These are phyloP conservation scores for Euborellia annulipes DNA, from an alignment of 1,140 invertebrate species.

Conservation along the genomic window DNA sequence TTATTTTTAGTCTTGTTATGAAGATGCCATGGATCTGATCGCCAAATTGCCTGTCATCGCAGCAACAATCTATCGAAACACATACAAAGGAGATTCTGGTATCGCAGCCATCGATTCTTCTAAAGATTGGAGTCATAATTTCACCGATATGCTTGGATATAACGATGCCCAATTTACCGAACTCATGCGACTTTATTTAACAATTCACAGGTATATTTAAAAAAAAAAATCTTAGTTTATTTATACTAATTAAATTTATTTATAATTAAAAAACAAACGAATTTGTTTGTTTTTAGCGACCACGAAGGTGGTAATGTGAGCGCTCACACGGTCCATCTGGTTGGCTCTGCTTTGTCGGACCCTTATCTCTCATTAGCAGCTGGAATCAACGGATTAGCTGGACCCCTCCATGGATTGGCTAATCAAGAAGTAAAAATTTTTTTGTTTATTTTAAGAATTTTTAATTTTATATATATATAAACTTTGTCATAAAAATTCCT, in stretches of 20 bases:
- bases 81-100: conserved; percentile 68
- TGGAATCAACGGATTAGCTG: conserved; percentile 87
- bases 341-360: conserved; percentile 87
- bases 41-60: conserved; percentile 90
- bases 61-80: conserved; percentile 85
- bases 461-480: conserved; percentile 2
- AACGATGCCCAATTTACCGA: conserved; percentile 77
- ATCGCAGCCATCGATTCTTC: conserved; percentile 75
- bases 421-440: conserved; percentile 60
- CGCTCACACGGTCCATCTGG: conserved; percentile 87
- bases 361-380: conserved; percentile 89
- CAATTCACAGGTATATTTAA: conserved; percentile 63
- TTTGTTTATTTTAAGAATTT: conserved; percentile 1
- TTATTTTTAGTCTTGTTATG: conserved; percentile 48
- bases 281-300: conserved; percentile 38
- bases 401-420: conserved; percentile 88
- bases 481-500: too few relatives aligned
- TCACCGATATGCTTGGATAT: conserved; percentile 83
- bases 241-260: too few relatives aligned
- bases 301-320: conserved; percentile 94
- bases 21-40: conserved; percentile 92
- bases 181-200: conserved; percentile 86
- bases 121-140: conserved; percentile 92
- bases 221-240: not conserved
- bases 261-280: too few relatives aligned